Percentiles rank a stretch among this genome's conserved stretches.
phyloP scores from a whole-genome alignment of 2,113 vertebrate genomes.

The Platichthys stellatus region DNA sequence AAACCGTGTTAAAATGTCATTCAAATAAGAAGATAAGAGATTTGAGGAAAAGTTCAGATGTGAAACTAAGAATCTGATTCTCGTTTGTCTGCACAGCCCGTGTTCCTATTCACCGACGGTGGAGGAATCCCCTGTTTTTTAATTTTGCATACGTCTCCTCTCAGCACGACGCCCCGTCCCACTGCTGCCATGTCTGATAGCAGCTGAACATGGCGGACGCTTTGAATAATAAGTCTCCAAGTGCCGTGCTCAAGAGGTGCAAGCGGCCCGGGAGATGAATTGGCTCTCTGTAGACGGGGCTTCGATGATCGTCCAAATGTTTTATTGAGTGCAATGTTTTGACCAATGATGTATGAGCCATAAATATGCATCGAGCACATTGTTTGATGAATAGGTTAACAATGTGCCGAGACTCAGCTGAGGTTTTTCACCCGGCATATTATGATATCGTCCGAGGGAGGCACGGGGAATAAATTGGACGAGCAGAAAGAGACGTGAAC shows the following conservation, averaged over 20 bases:
- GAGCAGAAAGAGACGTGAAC: constrained; percentile 45
- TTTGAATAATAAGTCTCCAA: constrained; percentile 67
- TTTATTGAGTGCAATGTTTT: constrained; percentile 74
- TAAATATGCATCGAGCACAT: constrained; percentile 65
- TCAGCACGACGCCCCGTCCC: constrained; percentile 24
- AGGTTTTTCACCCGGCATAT: constrained; percentile 30
- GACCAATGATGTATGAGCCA: constrained; percentile 67
- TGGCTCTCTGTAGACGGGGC: constrained; percentile 54
- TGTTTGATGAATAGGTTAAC: constrained; percentile 63
- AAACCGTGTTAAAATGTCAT: too few relatives aligned
- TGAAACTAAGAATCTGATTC: neutral
- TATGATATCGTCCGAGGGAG: constrained; percentile 17
- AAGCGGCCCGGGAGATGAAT: constrained; percentile 54
- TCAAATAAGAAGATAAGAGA: too few relatives aligned
- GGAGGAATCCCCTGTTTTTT: neutral
- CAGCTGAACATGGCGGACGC: constrained; percentile 38
- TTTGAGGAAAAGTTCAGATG: too few relatives aligned
- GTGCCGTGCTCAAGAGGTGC: constrained; percentile 40
- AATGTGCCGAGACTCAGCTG: constrained; percentile 28
- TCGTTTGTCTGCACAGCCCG: neutral
- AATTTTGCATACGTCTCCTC: constrained; percentile 10
- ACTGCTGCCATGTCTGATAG: constrained; percentile 48
- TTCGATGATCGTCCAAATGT: constrained; percentile 55
- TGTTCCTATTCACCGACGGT: neutral
- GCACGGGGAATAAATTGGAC: constrained; percentile 20